Base-by-base conservation (phyloP, 2,888 invertebrate species). In the Clivina fossor region DNA sequence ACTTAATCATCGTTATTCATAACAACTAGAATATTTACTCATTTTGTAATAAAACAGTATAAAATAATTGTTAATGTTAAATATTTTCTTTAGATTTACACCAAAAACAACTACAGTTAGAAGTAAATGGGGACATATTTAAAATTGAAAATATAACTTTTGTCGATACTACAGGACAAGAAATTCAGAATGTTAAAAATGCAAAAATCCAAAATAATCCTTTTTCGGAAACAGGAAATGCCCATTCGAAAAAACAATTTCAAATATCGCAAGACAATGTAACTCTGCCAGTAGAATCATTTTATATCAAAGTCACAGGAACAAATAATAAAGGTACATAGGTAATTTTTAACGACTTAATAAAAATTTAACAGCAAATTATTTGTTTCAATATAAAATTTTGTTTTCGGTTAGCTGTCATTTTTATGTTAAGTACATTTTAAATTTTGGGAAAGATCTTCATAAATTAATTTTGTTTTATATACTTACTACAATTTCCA, bases 241-340 rank as follows among this genome's bases (percentile, higher is more conserved):
- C 13, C 16, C 9, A 33, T 33, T 33, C 16, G 13, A 16, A 33
- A 15, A 33, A 18, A 38, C 49, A 49, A 38, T n/a, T 24, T 61
- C 20, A 58, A 62, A 50, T 57, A 61, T 28, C 20, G 58, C 38
- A 56, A n/a, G 51, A 30, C 30, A 60, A 22, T 60, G 58, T 38
- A 63, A 63, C 43, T 61, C 37, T 64, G 44, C 66, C 64, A 30
- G 30, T 59, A 28, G 58, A 66, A 33, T 59, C 65, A 9, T 61
- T 66, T 46, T 68, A 68, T 53, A 66, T 68, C 16, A 56, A 66
- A 38, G 55, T 71, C 46, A 62, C 59, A 46, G 71, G 71, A 32
- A 68, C 64, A 58, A 69, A 70, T 58, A 49, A 60, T 19, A 53
- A 65, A 60, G 70, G 71, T 69, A 64, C 8, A 16, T 53, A n/a